Evolutionary conservation across 2,888 invertebrate genomes (phyloP).

Genomic region (Andrena haemorrhoa): DNA sequence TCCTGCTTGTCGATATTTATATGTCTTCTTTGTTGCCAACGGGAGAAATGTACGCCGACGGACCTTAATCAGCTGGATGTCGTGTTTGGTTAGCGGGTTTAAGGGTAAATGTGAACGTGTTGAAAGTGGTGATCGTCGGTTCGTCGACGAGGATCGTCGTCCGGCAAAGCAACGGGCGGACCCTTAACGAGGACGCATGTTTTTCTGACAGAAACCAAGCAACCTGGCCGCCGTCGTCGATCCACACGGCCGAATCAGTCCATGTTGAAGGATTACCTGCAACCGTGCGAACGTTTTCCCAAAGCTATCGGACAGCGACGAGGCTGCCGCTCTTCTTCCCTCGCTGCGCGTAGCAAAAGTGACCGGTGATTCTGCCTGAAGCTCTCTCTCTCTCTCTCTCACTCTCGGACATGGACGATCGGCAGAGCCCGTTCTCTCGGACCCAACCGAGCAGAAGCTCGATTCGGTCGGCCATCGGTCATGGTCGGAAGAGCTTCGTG

Average conservation of each 20-base stretch:
- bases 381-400: not conserved
- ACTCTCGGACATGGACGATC: slow-evolving; percentile 71
- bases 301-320: not conserved
- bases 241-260: slow-evolving; percentile 36
- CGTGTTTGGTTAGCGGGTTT: slow-evolving; percentile 44
- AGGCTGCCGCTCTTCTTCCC: not conserved
- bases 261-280: slow-evolving; percentile 50
- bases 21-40: slow-evolving; percentile 37
- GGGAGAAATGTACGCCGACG: slow-evolving; percentile 2
- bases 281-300: slow-evolving; percentile 9
- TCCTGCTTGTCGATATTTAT: slow-evolving; percentile 60
- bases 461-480: slow-evolving; percentile 48
- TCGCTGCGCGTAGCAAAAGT: not conserved
- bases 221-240: slow-evolving; percentile 16
- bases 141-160: slow-evolving; percentile 45
- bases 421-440: slow-evolving; percentile 72
- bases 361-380: not conserved
- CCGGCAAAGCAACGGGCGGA: slow-evolving; percentile 19
- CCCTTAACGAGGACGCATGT: slow-evolving; percentile 57
- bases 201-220: slow-evolving; percentile 67
- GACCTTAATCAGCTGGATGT: slow-evolving; percentile 15
- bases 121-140: slow-evolving; percentile 33
- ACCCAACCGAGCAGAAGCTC: slow-evolving; percentile 68
- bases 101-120: slow-evolving; percentile 57
- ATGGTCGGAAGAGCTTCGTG: slow-evolving; percentile 42